These are phyloP conservation scores for Sebastes minor DNA, from an alignment of 2,797 vertebrate species.

Conservation along the genomic window DNA sequence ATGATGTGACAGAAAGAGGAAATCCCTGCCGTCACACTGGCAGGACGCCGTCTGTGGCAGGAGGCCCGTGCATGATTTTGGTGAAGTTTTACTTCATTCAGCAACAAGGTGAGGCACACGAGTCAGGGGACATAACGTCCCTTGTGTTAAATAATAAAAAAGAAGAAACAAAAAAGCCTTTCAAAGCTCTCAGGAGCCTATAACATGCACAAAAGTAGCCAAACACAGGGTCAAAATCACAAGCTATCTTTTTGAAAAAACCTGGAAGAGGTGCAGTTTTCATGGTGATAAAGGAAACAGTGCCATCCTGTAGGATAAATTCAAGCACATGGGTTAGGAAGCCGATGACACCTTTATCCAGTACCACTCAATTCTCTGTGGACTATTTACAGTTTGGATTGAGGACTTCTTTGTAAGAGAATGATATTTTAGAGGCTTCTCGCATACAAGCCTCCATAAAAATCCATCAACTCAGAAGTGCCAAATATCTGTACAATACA, in stretches of 20 bases:
- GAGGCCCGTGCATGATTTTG: constrained; percentile 18
- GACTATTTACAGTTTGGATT: constrained; percentile 69
- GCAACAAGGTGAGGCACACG: constrained; percentile 66
- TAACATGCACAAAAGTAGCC: constrained; percentile 43
- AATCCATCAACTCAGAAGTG: constrained; percentile 26
- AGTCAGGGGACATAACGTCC: constrained; percentile 35
- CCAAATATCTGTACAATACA: constrained; percentile 61
- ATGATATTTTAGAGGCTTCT: constrained; percentile 12
- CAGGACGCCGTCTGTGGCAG: constrained; percentile 22
- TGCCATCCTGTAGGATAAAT: constrained; percentile 13
- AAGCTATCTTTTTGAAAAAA: constrained; percentile 1
- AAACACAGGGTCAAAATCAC: constrained; percentile 41
- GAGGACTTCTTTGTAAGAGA: constrained; percentile 8
- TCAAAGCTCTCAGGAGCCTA: constrained; percentile 26
- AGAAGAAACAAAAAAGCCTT: background rate
- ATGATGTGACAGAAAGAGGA: constrained; percentile 37
- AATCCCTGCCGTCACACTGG: constrained; percentile 34
- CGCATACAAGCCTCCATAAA: background rate
- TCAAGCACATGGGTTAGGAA: constrained; percentile 27
- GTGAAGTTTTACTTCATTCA: constrained; percentile 41
- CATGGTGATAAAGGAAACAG: background rate
- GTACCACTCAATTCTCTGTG: background rate
- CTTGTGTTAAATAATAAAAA: background rate
- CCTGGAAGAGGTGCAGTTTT: constrained; percentile 19
- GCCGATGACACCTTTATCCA: constrained; percentile 11